Conservation (phyloP, 2,888 invertebrate genomes). For the Ceramica pisi region DNA sequence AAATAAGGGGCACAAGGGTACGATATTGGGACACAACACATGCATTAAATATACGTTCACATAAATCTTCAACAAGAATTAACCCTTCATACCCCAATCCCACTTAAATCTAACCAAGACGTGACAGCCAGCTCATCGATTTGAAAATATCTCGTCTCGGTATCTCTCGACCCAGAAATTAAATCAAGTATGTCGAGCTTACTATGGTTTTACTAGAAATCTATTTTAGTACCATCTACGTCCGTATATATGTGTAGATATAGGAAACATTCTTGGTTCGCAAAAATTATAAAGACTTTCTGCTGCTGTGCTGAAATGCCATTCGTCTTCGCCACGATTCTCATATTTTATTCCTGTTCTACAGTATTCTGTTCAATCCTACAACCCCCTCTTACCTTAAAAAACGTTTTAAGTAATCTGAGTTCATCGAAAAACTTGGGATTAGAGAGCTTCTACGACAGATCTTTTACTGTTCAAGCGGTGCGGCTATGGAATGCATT, state of each 20-base stretch:
- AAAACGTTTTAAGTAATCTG: too few species aligned
- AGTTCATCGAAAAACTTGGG: too few species aligned
- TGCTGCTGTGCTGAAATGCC: too few species aligned
- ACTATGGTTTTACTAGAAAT: constrained; percentile 30
- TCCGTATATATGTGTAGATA: not conserved
- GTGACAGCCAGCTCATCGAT: constrained; percentile 38
- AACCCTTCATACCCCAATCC: not conserved
- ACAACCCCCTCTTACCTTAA: too few species aligned
- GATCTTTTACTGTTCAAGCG: too few species aligned
- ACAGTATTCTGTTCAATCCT: too few species aligned
- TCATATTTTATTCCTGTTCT: too few species aligned
- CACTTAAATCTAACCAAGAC: not conserved
- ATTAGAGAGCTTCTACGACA: too few species aligned
- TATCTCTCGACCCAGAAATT: constrained; percentile 55
- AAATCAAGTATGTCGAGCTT: constrained; percentile 50
- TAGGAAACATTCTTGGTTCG: not conserved
- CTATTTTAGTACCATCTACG: constrained; percentile 35
- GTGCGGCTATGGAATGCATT: too few species aligned
- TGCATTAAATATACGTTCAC: not conserved
- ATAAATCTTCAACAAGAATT: not conserved
- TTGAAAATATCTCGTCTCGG: constrained; percentile 19
- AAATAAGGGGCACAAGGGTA: too few species aligned
- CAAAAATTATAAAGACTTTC: constrained; percentile 19
- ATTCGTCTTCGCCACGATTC: too few species aligned
- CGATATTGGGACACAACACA: not conserved